Conservation (phyloP, 1,140 invertebrate species). For the Listronotus oregonensis region DNA sequence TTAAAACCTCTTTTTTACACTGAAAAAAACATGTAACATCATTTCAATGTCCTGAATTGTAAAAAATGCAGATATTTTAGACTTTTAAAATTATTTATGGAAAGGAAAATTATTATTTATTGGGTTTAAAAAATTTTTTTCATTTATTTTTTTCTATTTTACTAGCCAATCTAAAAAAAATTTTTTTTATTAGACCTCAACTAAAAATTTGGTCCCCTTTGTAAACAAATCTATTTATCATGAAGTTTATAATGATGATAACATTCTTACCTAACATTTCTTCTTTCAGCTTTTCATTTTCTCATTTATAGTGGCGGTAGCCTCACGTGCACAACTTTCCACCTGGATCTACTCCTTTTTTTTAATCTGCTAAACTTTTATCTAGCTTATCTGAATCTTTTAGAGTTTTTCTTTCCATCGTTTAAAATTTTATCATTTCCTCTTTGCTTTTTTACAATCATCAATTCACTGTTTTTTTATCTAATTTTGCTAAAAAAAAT, state of each 20-base stretch:
- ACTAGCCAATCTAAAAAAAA: too few relatives aligned
- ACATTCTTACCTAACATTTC: constrained; percentile 83
- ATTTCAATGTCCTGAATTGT: too few relatives aligned
- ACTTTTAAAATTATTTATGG: too few relatives aligned
- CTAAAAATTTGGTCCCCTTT: too few relatives aligned
- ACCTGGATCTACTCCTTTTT: constrained; percentile 81
- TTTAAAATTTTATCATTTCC: constrained; percentile 81
- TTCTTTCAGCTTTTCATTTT: constrained; percentile 90
- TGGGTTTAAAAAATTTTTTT: too few relatives aligned
- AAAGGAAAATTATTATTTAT: too few relatives aligned
- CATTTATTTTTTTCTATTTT: too few relatives aligned
- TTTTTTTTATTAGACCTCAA: too few relatives aligned
- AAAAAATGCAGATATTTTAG: too few relatives aligned
- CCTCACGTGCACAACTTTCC: constrained; percentile 68
- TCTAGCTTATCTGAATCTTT: constrained; percentile 87
- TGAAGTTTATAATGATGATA: background rate
- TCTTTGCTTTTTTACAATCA: constrained; percentile 82
- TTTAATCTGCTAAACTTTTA: constrained; percentile 86
- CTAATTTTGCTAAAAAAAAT: constrained; percentile 59
- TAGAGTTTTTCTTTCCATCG: constrained; percentile 83
- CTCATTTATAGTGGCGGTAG: constrained; percentile 83
- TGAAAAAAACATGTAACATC: too few relatives aligned
- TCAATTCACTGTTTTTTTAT: constrained; percentile 75
- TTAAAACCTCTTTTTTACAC: too few relatives aligned
- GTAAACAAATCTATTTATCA: too few relatives aligned